Percentiles rank a stretch among this genome's conserved stretches.
phyloP scores from a whole-genome alignment of 2,113 vertebrate species.

The Circaetus gallicus region DNA sequence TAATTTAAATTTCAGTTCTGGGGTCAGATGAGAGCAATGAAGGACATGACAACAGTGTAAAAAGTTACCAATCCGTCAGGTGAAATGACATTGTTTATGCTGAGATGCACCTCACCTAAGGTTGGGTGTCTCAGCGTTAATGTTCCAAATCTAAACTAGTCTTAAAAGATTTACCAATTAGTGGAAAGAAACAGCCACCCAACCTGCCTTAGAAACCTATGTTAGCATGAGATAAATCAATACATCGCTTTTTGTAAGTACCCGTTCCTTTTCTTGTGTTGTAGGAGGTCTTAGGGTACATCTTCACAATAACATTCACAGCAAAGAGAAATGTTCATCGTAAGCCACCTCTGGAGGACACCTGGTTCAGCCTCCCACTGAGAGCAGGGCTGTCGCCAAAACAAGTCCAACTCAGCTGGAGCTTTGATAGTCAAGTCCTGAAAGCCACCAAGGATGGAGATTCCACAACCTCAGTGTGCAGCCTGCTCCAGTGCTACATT shows the following conservation, averaged over 20 bases:
- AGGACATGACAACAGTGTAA: background rate
- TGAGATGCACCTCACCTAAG: background rate
- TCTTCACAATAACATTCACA: background rate
- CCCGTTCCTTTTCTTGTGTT: background rate
- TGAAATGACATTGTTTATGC: background rate
- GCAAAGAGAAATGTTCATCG: background rate
- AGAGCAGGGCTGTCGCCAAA: background rate
- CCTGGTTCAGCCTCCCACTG: background rate
- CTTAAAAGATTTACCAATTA: background rate
- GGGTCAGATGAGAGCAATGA: background rate
- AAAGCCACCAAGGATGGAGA: background rate
- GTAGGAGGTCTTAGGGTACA: background rate
- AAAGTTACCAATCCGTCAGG: background rate
- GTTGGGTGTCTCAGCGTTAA: background rate
- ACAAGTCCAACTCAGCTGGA: background rate
- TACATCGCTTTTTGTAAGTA: background rate
- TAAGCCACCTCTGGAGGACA: background rate
- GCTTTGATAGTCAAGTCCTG: background rate
- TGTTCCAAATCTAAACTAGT: background rate
- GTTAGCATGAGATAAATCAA: background rate
- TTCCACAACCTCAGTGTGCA: background rate
- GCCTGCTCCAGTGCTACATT: background rate
- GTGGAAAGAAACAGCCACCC: background rate
- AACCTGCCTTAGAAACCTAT: background rate
- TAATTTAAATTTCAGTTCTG: background rate